Evolutionary conservation across 2,113 vertebrate species (phyloP).

Genomic region (Epinephelus cyanopodus): DNA sequence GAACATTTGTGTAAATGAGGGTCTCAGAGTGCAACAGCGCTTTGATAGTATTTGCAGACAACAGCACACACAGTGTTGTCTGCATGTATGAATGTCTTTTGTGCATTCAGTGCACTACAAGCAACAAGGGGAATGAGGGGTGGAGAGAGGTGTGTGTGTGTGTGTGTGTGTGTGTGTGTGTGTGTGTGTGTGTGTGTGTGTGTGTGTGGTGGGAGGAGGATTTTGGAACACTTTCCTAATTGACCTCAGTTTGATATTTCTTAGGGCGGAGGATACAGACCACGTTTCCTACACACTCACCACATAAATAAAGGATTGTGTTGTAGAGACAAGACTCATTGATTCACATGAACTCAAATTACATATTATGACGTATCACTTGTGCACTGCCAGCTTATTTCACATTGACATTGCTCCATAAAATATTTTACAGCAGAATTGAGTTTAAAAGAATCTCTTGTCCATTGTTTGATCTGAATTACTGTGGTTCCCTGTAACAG

Average conservation of each 20-base stretch:
- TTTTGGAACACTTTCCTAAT: slow-evolving; percentile 55
- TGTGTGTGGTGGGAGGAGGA: slow-evolving; percentile 48
- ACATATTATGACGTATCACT: neutral
- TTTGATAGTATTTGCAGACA: slow-evolving; percentile 49
- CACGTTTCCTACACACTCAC: slow-evolving; percentile 32
- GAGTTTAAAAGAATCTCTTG: neutral
- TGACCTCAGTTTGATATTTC: slow-evolving; percentile 60
- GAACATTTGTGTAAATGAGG: slow-evolving; percentile 64
- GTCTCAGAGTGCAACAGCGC: slow-evolving; percentile 29
- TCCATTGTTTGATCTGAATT: slow-evolving; percentile 20
- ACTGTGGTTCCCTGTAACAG: slow-evolving; percentile 23
- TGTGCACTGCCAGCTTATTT: neutral
- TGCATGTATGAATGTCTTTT: slow-evolving; percentile 51
- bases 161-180: neutral
- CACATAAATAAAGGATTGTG: slow-evolving; percentile 42
- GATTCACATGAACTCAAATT: slow-evolving; percentile 21
- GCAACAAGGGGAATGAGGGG: slow-evolving; percentile 47
- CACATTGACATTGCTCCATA: neutral
- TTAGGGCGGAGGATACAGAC: slow-evolving; percentile 47
- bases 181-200: slow-evolving; percentile 21
- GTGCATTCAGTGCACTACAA: slow-evolving; percentile 59
- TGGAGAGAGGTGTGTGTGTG: slow-evolving; percentile 28
- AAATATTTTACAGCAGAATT: neutral
- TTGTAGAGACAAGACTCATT: neutral
- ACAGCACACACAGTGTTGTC: slow-evolving; percentile 34